Conservation (phyloP, 2,113 vertebrate genomes). For the Eubucco bourcierii region DNA sequence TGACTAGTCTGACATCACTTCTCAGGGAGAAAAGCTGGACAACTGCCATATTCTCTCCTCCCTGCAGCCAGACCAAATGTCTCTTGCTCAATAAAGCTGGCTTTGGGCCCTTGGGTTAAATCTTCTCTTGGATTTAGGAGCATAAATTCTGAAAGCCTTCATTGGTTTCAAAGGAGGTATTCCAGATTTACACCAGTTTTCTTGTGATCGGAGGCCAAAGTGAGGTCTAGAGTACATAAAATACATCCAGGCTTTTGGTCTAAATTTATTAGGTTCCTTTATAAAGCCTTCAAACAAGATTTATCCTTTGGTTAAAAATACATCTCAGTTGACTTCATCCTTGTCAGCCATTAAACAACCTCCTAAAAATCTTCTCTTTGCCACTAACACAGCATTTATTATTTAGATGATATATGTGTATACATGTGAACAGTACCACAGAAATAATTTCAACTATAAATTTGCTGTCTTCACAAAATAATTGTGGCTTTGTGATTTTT, state of each 20-base stretch:
- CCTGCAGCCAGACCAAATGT: slow-evolving; percentile 45
- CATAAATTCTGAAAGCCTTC: background rate
- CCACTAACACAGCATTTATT: background rate
- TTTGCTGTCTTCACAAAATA: background rate
- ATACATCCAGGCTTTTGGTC: slow-evolving; percentile 9
- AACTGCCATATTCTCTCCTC: background rate
- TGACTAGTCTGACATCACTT: background rate
- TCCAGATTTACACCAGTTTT: slow-evolving; percentile 4
- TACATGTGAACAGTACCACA: fast-evolving
- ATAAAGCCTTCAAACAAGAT: slow-evolving; percentile 26
- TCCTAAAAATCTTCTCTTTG: background rate
- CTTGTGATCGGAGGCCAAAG: slow-evolving; percentile 31
- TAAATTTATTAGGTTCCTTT: slow-evolving; percentile 24
- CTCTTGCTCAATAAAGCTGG: background rate
- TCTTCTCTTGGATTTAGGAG: background rate
- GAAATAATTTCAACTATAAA: slow-evolving; percentile 15
- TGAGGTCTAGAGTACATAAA: background rate
- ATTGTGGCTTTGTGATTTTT: background rate
- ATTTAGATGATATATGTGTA: background rate
- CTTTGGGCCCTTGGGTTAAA: background rate
- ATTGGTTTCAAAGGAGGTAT: background rate
- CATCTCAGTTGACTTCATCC: background rate
- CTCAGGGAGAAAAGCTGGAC: background rate
- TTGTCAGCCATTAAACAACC: background rate
- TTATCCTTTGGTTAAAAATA: slow-evolving; percentile 8